Percentiles rank a stretch among this genome's conserved stretches.
Evolutionary conservation across 2,797 vertebrate genomes (phyloP).

Genomic region (Sandelia bainsii): DNA sequence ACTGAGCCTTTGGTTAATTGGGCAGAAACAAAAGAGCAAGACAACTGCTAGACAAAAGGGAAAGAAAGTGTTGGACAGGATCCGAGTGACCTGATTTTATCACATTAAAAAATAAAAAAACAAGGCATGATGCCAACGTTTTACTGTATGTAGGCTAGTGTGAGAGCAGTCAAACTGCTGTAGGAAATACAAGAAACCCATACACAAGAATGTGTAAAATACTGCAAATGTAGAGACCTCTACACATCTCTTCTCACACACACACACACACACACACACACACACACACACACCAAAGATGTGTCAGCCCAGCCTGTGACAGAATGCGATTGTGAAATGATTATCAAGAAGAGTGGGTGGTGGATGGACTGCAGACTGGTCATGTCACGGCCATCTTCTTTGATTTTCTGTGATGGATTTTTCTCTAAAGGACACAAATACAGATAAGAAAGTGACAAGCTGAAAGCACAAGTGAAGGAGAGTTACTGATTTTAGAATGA

Average conservation of each 20-base stretch:
- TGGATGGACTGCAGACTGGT: constrained; percentile 45
- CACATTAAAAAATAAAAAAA: constrained; percentile 17
- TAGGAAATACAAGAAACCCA: constrained; percentile 9
- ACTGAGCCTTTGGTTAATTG: constrained; percentile 58
- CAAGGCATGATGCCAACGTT: constrained; percentile 1
- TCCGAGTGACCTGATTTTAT: constrained; percentile 45
- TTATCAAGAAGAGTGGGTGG: constrained; percentile 46
- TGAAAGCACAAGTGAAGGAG: constrained; percentile 40
- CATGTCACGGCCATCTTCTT: constrained; percentile 48
- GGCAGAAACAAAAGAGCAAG: constrained; percentile 40
- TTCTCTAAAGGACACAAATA: constrained; percentile 52
- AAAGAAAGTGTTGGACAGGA: constrained; percentile 28
- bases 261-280: constrained; percentile 5
- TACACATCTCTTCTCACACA: too few relatives aligned
- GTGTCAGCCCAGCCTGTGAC: constrained; percentile 37
- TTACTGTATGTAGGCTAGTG: not conserved
- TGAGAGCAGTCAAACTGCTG: not conserved
- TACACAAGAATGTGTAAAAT: not conserved
- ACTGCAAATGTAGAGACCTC: constrained; percentile 8
- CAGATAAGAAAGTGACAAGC: constrained; percentile 53
- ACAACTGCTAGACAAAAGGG: constrained; percentile 16
- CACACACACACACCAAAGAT: not conserved
- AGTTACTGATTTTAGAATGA: constrained; percentile 52
- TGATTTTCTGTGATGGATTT: constrained; percentile 57
- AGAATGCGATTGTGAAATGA: constrained; percentile 49